phyloP scores from a whole-genome alignment of 2,797 vertebrate genomes.

The Anguilla megastoma region DNA sequence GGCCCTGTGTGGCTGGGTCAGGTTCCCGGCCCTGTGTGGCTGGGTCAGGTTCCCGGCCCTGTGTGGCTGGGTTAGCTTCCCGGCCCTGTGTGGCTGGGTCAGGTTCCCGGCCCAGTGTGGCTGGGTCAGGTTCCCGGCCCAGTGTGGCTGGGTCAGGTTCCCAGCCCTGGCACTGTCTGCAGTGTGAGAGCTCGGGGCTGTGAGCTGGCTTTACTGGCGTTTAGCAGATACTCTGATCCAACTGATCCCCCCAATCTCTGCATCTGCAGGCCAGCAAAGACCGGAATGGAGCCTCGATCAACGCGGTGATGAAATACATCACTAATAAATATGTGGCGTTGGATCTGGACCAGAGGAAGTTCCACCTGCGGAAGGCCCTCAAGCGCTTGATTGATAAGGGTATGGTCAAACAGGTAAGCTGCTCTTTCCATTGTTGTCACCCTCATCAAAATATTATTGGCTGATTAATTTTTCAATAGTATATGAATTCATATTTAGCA shows the following conservation, averaged over 20 bases:
- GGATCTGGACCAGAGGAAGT: conserved; percentile 91
- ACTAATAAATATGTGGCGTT: conserved; percentile 89
- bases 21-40: too few species aligned
- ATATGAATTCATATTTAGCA: background rate
- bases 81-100: too few species aligned
- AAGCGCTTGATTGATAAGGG: conserved; percentile 92
- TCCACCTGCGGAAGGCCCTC: conserved; percentile 90
- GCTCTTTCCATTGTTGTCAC: background rate
- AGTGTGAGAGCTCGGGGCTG: too few species aligned
- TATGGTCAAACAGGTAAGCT: conserved; percentile 87
- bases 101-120: too few species aligned
- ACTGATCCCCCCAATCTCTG: background rate
- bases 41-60: too few species aligned
- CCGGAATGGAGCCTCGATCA: conserved; percentile 83
- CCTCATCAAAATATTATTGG: background rate
- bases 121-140: too few species aligned
- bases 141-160: too few species aligned
- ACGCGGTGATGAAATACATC: conserved; percentile 90
- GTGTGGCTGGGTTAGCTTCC: too few species aligned
- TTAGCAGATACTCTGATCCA: background rate
- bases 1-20: too few species aligned
- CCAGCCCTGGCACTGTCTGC: too few species aligned
- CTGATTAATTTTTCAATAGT: background rate
- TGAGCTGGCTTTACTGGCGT: too few species aligned
- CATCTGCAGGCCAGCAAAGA: conserved; percentile 82